phyloP scores from a whole-genome alignment of 1,140 invertebrate species.

The Danaus melanippus region DNA sequence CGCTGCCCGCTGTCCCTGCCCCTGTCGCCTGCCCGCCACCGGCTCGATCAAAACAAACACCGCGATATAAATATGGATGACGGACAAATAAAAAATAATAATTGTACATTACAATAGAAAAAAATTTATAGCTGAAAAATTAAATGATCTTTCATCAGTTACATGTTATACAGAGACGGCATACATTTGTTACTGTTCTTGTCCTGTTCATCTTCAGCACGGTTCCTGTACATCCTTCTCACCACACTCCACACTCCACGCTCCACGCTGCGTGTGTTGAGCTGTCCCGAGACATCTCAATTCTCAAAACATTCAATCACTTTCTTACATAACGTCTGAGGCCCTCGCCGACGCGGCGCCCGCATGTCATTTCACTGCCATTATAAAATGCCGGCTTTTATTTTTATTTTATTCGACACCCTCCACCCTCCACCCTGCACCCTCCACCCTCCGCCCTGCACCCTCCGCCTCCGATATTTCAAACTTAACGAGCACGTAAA shows the following conservation, averaged over 20 bases:
- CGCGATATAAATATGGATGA: constrained; percentile 22
- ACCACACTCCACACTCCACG: too few relatives aligned
- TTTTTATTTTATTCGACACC: constrained; percentile 65
- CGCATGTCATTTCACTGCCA: constrained; percentile 63
- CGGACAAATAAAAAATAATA: background rate
- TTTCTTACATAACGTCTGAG: constrained; percentile 26
- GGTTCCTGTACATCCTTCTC: too few relatives aligned
- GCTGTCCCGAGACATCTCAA: too few relatives aligned
- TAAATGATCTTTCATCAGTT: too few relatives aligned
- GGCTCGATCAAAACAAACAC: constrained; percentile 48
- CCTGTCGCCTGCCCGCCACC: constrained; percentile 26
- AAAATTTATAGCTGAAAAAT: constrained; percentile 1
- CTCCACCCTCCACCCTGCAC: constrained; percentile 36
- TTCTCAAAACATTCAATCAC: too few relatives aligned
- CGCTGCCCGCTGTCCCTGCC: too few relatives aligned
- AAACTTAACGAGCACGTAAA: constrained; percentile 66
- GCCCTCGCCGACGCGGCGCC: constrained; percentile 44
- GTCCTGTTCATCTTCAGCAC: too few relatives aligned
- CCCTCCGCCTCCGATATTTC: constrained; percentile 54
- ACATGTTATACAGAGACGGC: too few relatives aligned
- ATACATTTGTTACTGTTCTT: too few relatives aligned
- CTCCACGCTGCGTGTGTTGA: too few relatives aligned
- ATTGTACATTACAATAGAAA: background rate
- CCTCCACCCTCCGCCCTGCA: constrained; percentile 24
- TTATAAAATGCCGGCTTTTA: constrained; percentile 70